These are phyloP conservation scores for Mustela lutreola DNA, from an alignment of 2,113 vertebrate genomes.

Conservation along the genomic window DNA sequence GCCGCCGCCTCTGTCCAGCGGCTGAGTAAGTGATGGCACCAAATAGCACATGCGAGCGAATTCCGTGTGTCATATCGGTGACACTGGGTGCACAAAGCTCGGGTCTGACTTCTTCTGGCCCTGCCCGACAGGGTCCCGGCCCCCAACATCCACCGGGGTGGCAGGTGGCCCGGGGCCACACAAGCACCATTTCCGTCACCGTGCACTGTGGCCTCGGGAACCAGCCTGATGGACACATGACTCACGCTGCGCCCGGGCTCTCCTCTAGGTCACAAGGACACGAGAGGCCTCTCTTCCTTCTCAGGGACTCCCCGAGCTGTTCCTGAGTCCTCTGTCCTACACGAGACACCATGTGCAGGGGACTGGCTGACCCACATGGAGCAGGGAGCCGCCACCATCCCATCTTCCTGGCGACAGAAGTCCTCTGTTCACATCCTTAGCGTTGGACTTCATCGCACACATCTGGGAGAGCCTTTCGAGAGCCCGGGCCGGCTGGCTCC, in stretches of 20 bases:
- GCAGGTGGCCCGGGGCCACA: background rate
- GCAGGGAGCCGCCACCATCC: background rate
- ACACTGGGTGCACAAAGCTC: accelerated
- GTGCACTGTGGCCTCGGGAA: accelerated
- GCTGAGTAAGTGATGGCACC: background rate
- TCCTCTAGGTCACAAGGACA: background rate
- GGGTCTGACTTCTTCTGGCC: background rate
- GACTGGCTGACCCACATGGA: background rate
- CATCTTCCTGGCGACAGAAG: background rate
- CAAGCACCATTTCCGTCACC: background rate
- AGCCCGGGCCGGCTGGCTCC: background rate
- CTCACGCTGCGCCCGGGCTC: background rate
- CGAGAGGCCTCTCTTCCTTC: background rate
- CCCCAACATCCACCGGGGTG: accelerated
- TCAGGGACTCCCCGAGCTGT: background rate
- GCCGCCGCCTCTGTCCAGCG: background rate
- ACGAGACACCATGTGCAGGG: accelerated
- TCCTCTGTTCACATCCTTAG: background rate
- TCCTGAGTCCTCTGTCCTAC: background rate
- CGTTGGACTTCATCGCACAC: accelerated
- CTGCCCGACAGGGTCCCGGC: background rate
- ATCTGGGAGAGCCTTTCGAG: background rate
- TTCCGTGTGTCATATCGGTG: background rate
- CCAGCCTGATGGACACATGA: background rate
- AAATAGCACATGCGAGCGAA: background rate